Percentiles rank a stretch among this genome's conserved stretches.
These are phyloP conservation scores for Pseudoips prasinana DNA, from an alignment of 2,888 invertebrate species.

Conservation along the genomic window DNA sequence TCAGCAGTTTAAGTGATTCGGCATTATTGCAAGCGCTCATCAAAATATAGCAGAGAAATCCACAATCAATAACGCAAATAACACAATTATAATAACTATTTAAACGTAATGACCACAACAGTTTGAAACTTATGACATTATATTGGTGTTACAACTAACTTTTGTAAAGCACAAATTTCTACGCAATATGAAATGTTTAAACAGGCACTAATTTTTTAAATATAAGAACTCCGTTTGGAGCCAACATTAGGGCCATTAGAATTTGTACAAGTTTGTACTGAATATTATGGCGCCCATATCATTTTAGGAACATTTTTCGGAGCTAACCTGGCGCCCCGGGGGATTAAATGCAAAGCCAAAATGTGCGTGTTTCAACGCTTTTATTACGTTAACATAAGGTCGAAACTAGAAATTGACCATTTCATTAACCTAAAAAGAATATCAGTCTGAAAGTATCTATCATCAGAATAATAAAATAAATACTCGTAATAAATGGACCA, in stretches of 20 bases:
- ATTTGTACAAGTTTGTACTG: slow-evolving; percentile 27
- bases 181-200: slow-evolving; percentile 34
- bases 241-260: slow-evolving; percentile 17
- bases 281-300: slow-evolving; percentile 14
- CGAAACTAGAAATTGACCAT: slow-evolving; percentile 22
- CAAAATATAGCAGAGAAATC: too few species aligned
- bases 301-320: slow-evolving; percentile 32
- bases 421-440: slow-evolving; percentile 23
- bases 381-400: slow-evolving; percentile 19
- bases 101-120: too few species aligned
- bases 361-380: slow-evolving; percentile 28
- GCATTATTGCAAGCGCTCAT: too few species aligned
- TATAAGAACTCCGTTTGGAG: slow-evolving; percentile 24
- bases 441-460: slow-evolving; percentile 42
- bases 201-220: slow-evolving; percentile 31
- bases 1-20: too few species aligned
- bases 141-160: neutral
- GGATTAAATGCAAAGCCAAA: slow-evolving; percentile 26
- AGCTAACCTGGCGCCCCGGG: slow-evolving; percentile 14
- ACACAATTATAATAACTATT: too few species aligned
- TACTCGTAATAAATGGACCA: slow-evolving; percentile 50
- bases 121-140: too few species aligned
- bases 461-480: slow-evolving; percentile 36
- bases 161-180: slow-evolving; percentile 27
- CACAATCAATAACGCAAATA: too few species aligned